Conservation (phyloP, 2,888 invertebrate species). For the Periphyllus acericola region DNA sequence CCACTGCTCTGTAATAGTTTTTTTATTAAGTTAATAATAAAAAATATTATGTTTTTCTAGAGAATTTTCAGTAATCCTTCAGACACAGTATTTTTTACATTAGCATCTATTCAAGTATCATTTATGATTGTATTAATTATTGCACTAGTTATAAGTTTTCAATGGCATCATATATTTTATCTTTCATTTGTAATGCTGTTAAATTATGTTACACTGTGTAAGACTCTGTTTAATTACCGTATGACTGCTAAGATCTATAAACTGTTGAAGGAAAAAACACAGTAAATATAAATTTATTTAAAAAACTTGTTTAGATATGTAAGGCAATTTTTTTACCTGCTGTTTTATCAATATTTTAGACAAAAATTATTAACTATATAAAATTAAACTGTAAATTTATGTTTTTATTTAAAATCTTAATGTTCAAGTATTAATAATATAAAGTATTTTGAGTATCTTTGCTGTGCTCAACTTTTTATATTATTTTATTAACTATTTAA, state of each 20-base stretch:
- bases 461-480: not conserved
- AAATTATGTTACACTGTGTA: slow-evolving; percentile 50
- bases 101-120: slow-evolving; percentile 47
- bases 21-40: not conserved
- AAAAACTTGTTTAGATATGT: not conserved
- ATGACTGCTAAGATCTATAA: slow-evolving; percentile 56
- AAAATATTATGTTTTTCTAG: slow-evolving; percentile 8
- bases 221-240: slow-evolving; percentile 55
- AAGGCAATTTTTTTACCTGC: not conserved
- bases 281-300: not conserved
- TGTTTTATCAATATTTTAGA: not conserved
- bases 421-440: not conserved
- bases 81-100: slow-evolving; percentile 57
- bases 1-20: not conserved
- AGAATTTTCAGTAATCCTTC: slow-evolving; percentile 56
- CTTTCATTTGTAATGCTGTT: slow-evolving; percentile 51
- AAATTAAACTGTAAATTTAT: too few relatives aligned
- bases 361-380: not conserved
- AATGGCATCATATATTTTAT: slow-evolving; percentile 59
- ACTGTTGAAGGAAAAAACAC: slow-evolving; percentile 52
- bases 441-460: not conserved
- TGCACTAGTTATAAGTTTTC: slow-evolving; percentile 48
- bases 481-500: not conserved
- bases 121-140: slow-evolving; percentile 52
- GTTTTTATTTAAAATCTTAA: too few relatives aligned